These are phyloP conservation scores for Drosophila virilis DNA, from an alignment of 1,140 invertebrate genomes.

Conservation along the genomic window DNA sequence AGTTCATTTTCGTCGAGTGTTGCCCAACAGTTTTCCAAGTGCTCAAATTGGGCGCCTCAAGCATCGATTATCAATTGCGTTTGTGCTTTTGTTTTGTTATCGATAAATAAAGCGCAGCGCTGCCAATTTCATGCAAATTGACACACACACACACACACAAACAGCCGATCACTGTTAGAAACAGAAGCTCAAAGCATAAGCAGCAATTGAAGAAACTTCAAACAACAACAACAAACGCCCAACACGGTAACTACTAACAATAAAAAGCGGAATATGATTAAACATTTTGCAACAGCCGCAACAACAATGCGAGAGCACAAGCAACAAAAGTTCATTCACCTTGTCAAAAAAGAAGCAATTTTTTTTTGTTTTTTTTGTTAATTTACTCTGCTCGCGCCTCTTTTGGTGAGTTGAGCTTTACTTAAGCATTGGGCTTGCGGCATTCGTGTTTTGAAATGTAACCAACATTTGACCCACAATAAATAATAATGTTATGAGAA, in stretches of 20 bases:
- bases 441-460: constrained; percentile 56
- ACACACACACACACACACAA: neutral
- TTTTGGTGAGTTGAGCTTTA: constrained; percentile 43
- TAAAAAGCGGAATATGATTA: constrained; percentile 45
- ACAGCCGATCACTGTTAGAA: neutral
- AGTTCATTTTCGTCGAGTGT: constrained; percentile 20
- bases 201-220: neutral
- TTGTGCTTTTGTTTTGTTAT: constrained; percentile 10
- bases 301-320: constrained; percentile 33
- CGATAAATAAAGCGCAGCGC: constrained; percentile 25
- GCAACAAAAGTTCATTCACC: constrained; percentile 51
- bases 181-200: constrained; percentile 1
- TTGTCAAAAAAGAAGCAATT: constrained; percentile 36
- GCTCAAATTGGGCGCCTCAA: constrained; percentile 23
- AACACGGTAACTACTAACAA: constrained; percentile 19
- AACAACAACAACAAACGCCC: constrained; percentile 1
- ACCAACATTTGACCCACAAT: constrained; percentile 68
- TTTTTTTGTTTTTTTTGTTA: constrained; percentile 42
- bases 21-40: constrained; percentile 23
- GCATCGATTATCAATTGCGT: constrained; percentile 24
- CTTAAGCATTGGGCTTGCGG: constrained; percentile 41
- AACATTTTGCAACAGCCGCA: constrained; percentile 54
- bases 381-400: constrained; percentile 34
- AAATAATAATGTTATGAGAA: constrained; percentile 39
- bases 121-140: constrained; percentile 1